Percentiles rank a stretch among this genome's conserved stretches.
phyloP scores from a whole-genome alignment of 1,140 invertebrate genomes.

The Mesaphorura yosii region DNA sequence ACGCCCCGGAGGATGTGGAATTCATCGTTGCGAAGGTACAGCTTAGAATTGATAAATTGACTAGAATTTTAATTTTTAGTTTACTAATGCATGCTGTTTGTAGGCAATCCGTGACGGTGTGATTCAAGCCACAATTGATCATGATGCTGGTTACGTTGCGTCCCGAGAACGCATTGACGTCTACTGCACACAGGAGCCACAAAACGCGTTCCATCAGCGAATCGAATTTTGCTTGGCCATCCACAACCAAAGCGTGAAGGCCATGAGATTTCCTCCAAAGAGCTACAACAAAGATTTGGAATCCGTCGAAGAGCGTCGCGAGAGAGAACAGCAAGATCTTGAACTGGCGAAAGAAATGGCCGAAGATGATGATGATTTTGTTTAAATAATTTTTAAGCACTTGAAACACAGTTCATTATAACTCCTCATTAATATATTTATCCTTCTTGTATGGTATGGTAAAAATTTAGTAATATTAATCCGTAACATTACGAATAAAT shows the following conservation, averaged over 20 bases:
- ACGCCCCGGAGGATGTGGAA: conserved; percentile 94
- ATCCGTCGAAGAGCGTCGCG: conserved; percentile 88
- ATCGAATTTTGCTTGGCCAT: conserved; percentile 96
- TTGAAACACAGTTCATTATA: neutral
- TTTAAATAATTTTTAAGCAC: conserved; percentile 5
- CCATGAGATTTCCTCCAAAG: conserved; percentile 98
- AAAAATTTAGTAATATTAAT: too few relatives aligned
- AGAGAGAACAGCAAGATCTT: conserved; percentile 92
- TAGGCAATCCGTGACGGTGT: conserved; percentile 95
- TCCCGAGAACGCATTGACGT: conserved; percentile 95
- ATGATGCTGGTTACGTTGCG: conserved; percentile 89
- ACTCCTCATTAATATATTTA: too few relatives aligned
- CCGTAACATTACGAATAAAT: too few relatives aligned
- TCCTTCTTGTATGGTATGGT: too few relatives aligned
- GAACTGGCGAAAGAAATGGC: conserved; percentile 98
- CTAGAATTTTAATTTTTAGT: conserved; percentile 4
- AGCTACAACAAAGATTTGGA: conserved; percentile 97
- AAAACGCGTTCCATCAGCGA: conserved; percentile 92
- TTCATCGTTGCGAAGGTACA: conserved; percentile 89
- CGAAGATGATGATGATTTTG: conserved; percentile 73
- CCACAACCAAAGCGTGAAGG: conserved; percentile 95
- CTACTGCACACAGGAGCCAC: conserved; percentile 93
- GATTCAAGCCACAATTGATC: conserved; percentile 92
- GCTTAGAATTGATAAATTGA: conserved; percentile 14
- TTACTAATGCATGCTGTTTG: conserved; percentile 9